Percentiles rank a stretch among this genome's conserved stretches.
Evolutionary conservation across 2,888 invertebrate species (phyloP).

Genomic region (Orthonychiurus folsomi): DNA sequence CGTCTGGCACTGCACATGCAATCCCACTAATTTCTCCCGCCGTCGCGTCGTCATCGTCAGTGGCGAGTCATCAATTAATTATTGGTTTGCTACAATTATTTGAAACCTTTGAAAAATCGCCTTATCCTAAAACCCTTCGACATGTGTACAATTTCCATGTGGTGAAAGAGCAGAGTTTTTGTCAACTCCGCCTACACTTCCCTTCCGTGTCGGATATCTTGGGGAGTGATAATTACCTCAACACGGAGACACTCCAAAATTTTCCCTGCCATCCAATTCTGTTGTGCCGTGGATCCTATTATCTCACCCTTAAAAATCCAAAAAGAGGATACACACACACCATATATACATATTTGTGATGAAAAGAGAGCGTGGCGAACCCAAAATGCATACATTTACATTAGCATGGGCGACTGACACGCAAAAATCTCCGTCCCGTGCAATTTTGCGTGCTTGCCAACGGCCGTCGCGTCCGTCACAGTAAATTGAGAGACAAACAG

Average conservation of each 20-base stretch:
- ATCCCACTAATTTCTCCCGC: too few species aligned
- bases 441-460: too few species aligned
- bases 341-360: background rate
- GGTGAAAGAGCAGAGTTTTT: background rate
- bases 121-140: background rate
- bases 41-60: too few species aligned
- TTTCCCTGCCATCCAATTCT: background rate
- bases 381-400: too few species aligned
- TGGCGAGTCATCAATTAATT: background rate
- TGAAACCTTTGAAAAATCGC: background rate
- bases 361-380: background rate
- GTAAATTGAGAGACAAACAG: background rate
- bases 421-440: background rate
- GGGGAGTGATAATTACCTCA: background rate
- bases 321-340: too few species aligned
- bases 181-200: background rate
- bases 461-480: too few species aligned
- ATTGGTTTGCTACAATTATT: background rate
- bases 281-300: background rate
- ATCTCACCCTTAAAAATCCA: background rate
- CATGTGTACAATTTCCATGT: background rate
- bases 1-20: too few species aligned
- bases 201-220: background rate
- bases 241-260: background rate
- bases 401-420: background rate